Evolutionary conservation across 2,888 invertebrate genomes (phyloP).

Genomic region (Andrena hattorfiana): DNA sequence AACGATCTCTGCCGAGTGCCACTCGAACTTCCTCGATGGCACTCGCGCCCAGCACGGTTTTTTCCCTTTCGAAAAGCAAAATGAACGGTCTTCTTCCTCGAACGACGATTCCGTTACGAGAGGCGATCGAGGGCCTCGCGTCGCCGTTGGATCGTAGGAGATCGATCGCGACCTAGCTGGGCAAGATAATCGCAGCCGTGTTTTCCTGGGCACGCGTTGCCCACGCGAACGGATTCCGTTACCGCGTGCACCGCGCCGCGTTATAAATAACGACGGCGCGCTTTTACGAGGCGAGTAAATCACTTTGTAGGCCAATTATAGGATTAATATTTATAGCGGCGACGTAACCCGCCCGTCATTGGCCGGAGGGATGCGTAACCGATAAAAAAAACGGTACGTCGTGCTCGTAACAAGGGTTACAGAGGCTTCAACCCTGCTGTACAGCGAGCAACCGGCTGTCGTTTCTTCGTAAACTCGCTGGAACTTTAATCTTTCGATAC

Average conservation of each 20-base stretch:
- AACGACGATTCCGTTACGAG: neutral
- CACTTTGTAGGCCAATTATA: constrained; percentile 81
- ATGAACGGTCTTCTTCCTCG: neutral
- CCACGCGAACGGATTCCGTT: constrained; percentile 48
- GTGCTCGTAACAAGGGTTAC: constrained; percentile 18
- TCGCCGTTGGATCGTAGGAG: neutral
- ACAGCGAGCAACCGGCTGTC: neutral
- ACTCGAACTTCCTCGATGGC: constrained; percentile 31
- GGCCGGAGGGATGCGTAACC: constrained; percentile 40
- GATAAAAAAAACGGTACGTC: constrained; percentile 45
- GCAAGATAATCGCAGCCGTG: constrained; percentile 28
- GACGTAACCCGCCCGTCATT: constrained; percentile 45
- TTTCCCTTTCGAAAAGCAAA: neutral
- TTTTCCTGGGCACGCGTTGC: constrained; percentile 38
- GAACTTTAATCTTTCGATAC: neutral
- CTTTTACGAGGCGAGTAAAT: constrained; percentile 79
- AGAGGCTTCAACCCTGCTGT: neutral
- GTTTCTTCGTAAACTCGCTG: neutral
- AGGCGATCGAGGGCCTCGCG: no score
- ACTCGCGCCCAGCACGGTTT: neutral
- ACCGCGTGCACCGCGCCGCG: constrained; percentile 29
- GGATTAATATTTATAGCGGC: constrained; percentile 80
- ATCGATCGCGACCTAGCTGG: constrained; percentile 18
- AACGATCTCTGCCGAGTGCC: constrained; percentile 56
- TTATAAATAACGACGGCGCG: constrained; percentile 75